These are phyloP conservation scores for Harpalus rubripes DNA, from an alignment of 2,888 invertebrate species.

Conservation along the genomic window DNA sequence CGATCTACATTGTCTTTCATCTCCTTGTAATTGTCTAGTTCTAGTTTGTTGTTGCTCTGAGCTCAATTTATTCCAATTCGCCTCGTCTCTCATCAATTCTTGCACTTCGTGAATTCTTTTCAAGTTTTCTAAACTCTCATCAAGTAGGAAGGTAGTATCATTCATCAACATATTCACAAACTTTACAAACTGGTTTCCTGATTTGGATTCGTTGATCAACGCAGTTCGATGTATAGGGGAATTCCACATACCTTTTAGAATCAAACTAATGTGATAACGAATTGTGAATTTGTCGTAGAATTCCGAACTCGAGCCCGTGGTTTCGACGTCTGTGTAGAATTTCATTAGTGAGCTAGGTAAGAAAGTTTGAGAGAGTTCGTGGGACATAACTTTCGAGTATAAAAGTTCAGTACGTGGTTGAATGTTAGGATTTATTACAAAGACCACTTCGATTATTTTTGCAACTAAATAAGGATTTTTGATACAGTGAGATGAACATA, in stretches of 20 bases:
- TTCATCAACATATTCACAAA: constrained; percentile 99
- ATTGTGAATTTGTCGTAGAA: constrained; percentile 99
- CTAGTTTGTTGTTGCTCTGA: constrained; percentile 87
- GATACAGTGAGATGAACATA: constrained; percentile 94
- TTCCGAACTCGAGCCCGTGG: constrained; percentile 98
- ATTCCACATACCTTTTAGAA: constrained; percentile 97
- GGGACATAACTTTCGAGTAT: constrained; percentile 90
- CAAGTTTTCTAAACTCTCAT: constrained; percentile 96
- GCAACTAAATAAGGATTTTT: constrained; percentile 98
- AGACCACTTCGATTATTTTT: constrained; percentile 95
- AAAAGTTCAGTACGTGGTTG: constrained; percentile 79
- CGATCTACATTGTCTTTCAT: constrained; percentile 93
- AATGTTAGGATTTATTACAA: constrained; percentile 87
- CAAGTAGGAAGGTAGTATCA: constrained; percentile 97
- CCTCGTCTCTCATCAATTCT: constrained; percentile 86
- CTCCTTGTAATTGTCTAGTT: constrained; percentile 88
- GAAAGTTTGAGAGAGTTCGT: constrained; percentile 89
- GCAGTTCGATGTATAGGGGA: constrained; percentile 91
- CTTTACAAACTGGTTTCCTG: constrained; percentile 95
- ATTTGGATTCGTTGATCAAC: constrained; percentile 94
- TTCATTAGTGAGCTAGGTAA: constrained; percentile 96
- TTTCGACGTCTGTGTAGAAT: constrained; percentile 99
- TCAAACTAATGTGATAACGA: constrained; percentile 97
- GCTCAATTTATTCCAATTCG: constrained; percentile 83
- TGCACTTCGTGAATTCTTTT: constrained; percentile 94